Percentiles rank a stretch among this genome's conserved stretches.
These are phyloP conservation scores for Hirudo medicinalis DNA, from an alignment of 1,140 invertebrate genomes.

Conservation along the genomic window DNA sequence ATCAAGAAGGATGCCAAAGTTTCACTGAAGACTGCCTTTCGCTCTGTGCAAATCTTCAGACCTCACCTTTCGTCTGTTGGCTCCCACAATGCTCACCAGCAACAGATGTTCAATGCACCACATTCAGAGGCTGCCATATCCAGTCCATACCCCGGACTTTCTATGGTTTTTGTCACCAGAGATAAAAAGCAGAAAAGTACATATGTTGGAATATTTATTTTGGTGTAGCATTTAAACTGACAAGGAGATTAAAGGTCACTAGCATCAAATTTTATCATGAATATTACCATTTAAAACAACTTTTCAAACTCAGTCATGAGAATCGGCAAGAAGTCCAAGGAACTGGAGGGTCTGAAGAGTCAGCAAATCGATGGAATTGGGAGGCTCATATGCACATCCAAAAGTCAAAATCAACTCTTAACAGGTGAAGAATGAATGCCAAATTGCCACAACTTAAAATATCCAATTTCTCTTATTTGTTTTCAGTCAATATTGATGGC, in stretches of 20 bases:
- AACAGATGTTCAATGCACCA: constrained; percentile 37
- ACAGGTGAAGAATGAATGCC: constrained; percentile 53
- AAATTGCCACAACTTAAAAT: constrained; percentile 17
- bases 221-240: not conserved
- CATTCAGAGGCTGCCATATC: not conserved
- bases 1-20: constrained; percentile 47
- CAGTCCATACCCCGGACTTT: constrained; percentile 38
- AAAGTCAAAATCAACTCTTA: constrained; percentile 72
- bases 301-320: constrained; percentile 63
- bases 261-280: not conserved
- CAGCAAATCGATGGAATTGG: constrained; percentile 81
- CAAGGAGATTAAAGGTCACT: not conserved
- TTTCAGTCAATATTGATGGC: constrained; percentile 78
- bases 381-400: constrained; percentile 78
- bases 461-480: not conserved
- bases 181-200: constrained; percentile 78
- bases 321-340: constrained; percentile 75
- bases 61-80: constrained; percentile 37
- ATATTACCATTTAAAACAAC: not conserved
- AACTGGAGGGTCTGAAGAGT: constrained; percentile 51
- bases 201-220: constrained; percentile 1
- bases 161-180: constrained; percentile 73
- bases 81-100: not conserved
- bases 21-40: constrained; percentile 65
- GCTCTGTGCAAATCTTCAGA: constrained; percentile 62